Evolutionary conservation across 2,888 invertebrate genomes (phyloP).

Genomic region (Heliconius charithonia): DNA sequence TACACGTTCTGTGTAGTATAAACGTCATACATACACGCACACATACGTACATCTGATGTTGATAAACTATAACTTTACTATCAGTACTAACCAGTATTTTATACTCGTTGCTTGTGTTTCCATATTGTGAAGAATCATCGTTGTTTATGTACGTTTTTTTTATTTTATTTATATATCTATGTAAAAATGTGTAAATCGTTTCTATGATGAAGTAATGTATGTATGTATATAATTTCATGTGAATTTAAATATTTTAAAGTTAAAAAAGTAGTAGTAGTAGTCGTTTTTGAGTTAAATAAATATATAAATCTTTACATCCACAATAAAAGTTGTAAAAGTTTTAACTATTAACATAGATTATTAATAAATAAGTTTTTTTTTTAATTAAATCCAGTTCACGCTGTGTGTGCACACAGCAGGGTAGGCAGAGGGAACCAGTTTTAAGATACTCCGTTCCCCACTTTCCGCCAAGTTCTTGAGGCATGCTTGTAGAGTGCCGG

Average conservation of each 20-base stretch:
- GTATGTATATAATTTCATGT: background rate
- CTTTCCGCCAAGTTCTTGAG: no score
- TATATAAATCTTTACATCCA: no score
- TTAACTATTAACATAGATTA: no score
- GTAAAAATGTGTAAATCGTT: background rate
- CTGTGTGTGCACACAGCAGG: no score
- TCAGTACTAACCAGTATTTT: background rate
- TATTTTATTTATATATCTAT: background rate
- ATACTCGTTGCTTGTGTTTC: slow-evolving; percentile 11
- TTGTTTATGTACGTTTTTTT: background rate
- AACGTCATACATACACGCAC: background rate
- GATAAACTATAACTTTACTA: slow-evolving; percentile 2
- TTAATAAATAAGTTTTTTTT: background rate
- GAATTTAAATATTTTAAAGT: background rate
- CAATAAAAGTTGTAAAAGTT: no score
- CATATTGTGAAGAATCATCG: background rate
- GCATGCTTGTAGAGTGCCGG: no score
- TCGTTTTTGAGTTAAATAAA: background rate
- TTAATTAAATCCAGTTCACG: no score
- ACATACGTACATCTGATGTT: background rate
- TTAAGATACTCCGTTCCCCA: no score
- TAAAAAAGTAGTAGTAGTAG: background rate
- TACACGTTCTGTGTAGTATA: background rate
- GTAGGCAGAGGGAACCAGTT: no score
- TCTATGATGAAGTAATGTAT: background rate